phyloP scores from a whole-genome alignment of 2,797 vertebrate species.

The Sebastes itinus region DNA sequence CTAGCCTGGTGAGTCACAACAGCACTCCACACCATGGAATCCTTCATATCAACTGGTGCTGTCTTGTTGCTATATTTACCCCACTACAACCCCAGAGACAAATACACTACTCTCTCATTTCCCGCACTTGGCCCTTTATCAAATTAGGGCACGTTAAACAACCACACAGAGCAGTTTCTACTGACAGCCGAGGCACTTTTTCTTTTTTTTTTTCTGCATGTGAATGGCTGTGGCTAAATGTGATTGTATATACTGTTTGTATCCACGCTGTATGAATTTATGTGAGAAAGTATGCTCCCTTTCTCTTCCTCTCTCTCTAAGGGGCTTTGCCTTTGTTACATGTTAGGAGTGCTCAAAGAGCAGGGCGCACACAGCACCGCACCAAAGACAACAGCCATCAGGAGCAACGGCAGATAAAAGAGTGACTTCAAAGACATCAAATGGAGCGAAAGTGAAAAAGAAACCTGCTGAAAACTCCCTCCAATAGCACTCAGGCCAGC shows the following conservation, averaged over 20 bases:
- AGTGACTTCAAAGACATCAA: slow-evolving; percentile 82
- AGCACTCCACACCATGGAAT: slow-evolving; percentile 74
- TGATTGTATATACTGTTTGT: slow-evolving; percentile 48
- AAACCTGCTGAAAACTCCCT: slow-evolving; percentile 81
- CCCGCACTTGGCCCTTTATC: slow-evolving; percentile 73
- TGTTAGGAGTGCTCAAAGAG: slow-evolving; percentile 80
- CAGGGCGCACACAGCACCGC: slow-evolving; percentile 73
- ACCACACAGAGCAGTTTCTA: slow-evolving; percentile 54
- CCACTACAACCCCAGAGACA: slow-evolving; percentile 72
- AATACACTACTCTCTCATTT: slow-evolving; percentile 77
- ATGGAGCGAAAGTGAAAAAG: slow-evolving; percentile 80
- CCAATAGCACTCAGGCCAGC: slow-evolving; percentile 76
- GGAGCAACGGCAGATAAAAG: slow-evolving; percentile 83
- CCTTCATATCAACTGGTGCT: slow-evolving; percentile 81
- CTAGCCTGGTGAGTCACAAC: slow-evolving; percentile 72
- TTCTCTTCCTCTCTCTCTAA: slow-evolving; percentile 67
- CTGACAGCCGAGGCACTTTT: slow-evolving; percentile 45
- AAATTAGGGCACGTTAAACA: slow-evolving; percentile 77
- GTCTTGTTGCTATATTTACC: slow-evolving; percentile 85
- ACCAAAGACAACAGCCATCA: slow-evolving; percentile 85
- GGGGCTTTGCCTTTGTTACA: slow-evolving; percentile 80
- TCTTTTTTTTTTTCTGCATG: slow-evolving; percentile 22
- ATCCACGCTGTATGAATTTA: slow-evolving; percentile 35
- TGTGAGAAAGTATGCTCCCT: slow-evolving; percentile 52
- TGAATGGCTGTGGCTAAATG: slow-evolving; percentile 56